Percentiles rank a stretch among this genome's conserved stretches.
Conservation (phyloP, 2,113 vertebrate genomes). For the Ceyx cyanopectus region DNA sequence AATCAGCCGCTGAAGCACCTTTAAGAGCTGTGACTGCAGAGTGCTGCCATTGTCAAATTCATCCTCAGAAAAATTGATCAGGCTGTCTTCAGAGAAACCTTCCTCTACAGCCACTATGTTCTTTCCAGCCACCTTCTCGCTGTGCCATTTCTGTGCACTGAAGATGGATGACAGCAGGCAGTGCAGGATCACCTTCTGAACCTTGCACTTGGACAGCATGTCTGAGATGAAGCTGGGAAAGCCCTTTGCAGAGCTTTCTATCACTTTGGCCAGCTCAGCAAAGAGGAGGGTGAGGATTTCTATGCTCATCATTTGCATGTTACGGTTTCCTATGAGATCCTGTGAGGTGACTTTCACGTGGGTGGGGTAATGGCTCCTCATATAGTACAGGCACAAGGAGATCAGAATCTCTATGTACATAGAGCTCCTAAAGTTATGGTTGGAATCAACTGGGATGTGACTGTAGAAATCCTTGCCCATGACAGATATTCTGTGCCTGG, state of each 20-base stretch:
- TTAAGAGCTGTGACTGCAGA: slow-evolving; percentile 93
- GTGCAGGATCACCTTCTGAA: slow-evolving; percentile 96
- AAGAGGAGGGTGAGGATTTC: slow-evolving; percentile 96
- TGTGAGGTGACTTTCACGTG: slow-evolving; percentile 89
- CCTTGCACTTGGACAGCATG: slow-evolving; percentile 96
- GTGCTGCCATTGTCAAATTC: slow-evolving; percentile 93
- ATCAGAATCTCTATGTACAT: slow-evolving; percentile 99
- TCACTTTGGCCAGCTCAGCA: slow-evolving; percentile 92
- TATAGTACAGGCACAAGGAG: slow-evolving; percentile 94
- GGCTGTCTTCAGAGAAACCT: slow-evolving; percentile 94
- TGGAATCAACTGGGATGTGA: slow-evolving; percentile 93
- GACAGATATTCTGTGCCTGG: slow-evolving; percentile 95
- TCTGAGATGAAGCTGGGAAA: slow-evolving; percentile 98
- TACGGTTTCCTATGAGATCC: slow-evolving; percentile 94
- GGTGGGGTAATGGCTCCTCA: slow-evolving; percentile 95
- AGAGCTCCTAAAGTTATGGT: slow-evolving; percentile 94
- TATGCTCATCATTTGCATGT: slow-evolving; percentile 98
- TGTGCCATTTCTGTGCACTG: slow-evolving; percentile 96
- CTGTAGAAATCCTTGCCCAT: slow-evolving; percentile 99
- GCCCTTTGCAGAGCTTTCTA: slow-evolving; percentile 94
- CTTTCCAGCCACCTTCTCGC: slow-evolving; percentile 84
- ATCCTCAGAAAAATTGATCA: slow-evolving; percentile 97
- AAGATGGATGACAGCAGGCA: slow-evolving; percentile 96
- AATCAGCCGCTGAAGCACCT: slow-evolving; percentile 92
- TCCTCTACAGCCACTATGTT: slow-evolving; percentile 90